These are phyloP conservation scores for Cnemophilus loriae DNA, from an alignment of 2,113 vertebrate genomes.

Conservation along the genomic window DNA sequence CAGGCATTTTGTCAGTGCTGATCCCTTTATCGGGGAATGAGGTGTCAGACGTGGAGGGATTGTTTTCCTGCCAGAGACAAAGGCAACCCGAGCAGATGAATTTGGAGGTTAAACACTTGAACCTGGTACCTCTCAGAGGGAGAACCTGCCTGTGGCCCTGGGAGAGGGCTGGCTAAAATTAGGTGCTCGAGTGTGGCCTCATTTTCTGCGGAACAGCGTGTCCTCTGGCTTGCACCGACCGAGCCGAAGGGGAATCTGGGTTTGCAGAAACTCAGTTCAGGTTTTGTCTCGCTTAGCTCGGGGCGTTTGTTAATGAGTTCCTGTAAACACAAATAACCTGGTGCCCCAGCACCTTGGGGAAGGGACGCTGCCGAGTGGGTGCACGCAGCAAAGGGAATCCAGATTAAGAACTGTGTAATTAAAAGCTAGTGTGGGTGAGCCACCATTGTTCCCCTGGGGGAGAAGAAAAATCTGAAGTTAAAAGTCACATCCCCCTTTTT, in stretches of 20 bases:
- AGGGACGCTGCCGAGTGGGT: accelerated
- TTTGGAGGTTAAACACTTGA: background rate
- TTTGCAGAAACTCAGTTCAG: background rate
- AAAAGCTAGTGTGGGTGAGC: background rate
- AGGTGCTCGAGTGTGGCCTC: background rate
- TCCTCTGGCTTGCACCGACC: background rate
- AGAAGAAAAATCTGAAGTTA: background rate
- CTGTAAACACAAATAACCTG: background rate
- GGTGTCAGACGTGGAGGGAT: background rate
- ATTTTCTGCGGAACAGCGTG: background rate
- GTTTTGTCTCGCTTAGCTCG: background rate
- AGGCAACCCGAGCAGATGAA: background rate
- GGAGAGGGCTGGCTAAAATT: slow-evolving; percentile 31
- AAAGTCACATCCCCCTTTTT: background rate
- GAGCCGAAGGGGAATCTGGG: background rate
- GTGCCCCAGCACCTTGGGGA: background rate
- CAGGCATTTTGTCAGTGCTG: background rate
- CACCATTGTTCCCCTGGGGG: background rate
- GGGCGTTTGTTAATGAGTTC: background rate
- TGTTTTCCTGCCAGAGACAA: background rate
- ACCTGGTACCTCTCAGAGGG: background rate
- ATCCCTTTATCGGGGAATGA: background rate
- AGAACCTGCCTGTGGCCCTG: background rate
- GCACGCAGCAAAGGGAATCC: background rate
- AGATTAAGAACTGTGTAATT: background rate